Base-by-base conservation (phyloP, 2,797 vertebrate species). In the Bovichtus variegatus region DNA sequence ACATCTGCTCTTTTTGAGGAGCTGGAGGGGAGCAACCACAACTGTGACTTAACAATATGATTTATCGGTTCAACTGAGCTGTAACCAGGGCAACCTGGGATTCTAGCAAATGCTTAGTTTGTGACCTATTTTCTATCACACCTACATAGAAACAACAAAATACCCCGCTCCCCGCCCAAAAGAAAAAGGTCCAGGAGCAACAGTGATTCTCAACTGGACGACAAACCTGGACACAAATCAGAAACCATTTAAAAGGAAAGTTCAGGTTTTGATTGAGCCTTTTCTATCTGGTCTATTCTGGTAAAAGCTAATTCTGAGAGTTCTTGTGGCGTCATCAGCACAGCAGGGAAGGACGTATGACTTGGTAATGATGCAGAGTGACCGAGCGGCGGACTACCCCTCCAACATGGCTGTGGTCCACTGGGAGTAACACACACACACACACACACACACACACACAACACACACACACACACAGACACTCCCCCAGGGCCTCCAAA, bases 81-180 rank as follows among this genome's bases (percentile, higher is more conserved):
- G 81, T 76, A 89, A 89, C 86, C 88, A 88, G 79, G 86, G 68
- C 89, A 76, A 85, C 80, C 78, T 43, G 76, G 57, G 69, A 68
- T 57, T 47, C 29, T 0, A 2, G 44, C 21, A 12, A 70, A 50
- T 40, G 74, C 69, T 78, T 58, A 11, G 44, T 49, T 68, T 60
- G 71, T 86, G 87, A 89, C 88, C 89, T 57, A 91, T 76, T 90
- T 88, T 81, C 67, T 21, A 19, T 74, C 74, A 71, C 78, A 84
- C 71, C 69, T 44, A 47, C 71, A 40, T 16, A 64, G 63, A 66
- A 64, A 71, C 44, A 60, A 76, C 18, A 21, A 55, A 57, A 41
- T 5, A 49, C 2, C n/a, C 25, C 3, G 15, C 4, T 3, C 1
- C 36, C n/a, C n/a, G n/a, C n/a, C n/a, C n/a, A n/a, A n/a, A n/a